Base-by-base conservation (phyloP, 2,113 vertebrate species). In the Phoenicopterus ruber region DNA sequence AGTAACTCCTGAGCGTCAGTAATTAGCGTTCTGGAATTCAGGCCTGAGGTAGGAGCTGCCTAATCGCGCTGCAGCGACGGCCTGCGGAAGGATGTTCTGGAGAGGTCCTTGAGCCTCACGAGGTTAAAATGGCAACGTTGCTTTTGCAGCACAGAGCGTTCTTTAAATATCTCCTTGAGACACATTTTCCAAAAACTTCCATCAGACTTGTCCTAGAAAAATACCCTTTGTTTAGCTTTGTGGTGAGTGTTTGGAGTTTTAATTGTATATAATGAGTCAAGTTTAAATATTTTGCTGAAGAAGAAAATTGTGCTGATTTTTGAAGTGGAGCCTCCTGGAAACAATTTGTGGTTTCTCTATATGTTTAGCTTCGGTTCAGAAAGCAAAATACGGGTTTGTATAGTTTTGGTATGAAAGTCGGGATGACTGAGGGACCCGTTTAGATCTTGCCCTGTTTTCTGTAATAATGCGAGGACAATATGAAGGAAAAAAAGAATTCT, bases 181-280 rank as follows among this genome's bases (percentile, higher is more conserved):
- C 54, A 59, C 50, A 20, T 93, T 96, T 86, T 93, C 91, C 86
- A 47, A 92, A 97, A 90, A n/a, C 65, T 72, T 93, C 92, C 82
- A 7, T 80, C 34, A 34, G 58, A 18, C 80, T 87, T 65, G 40
- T 70, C 93, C 93, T 52, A 84, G 89, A 91, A 95, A 94, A 95
- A 73, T 72, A 57, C 52, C 49, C 70, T 91, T 95, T 97, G 67
- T 97, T 97, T 95, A 76, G 86, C 34, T 96, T 90, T 94, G 93
- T 82, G 86, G 69, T 65, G 89, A 90, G 42, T 46, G 65, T 87
- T 88, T 71, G 70, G 88, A 76, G 55, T 83, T 94, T 42, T 89
- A 96, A 94, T 97, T 94, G 70, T 96, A 82, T 61, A 29, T 89
- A 90, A 86, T 92, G 83, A 97, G 91, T 91, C 90, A 44, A 94